phyloP scores from a whole-genome alignment of 2,113 vertebrate species.

The Poicephalus gulielmi region DNA sequence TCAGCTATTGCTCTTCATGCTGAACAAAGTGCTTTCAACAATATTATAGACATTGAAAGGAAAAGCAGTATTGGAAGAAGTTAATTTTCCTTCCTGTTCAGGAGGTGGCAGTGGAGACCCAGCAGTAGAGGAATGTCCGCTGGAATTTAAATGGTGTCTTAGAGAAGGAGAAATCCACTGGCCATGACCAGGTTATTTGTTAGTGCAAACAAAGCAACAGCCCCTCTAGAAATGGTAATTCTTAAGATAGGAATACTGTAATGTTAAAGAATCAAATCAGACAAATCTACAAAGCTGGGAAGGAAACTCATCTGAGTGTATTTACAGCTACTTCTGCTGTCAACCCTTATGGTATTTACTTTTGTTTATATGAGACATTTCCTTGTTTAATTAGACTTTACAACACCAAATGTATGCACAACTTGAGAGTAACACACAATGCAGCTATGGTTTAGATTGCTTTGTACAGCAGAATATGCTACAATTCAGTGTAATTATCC shows the following conservation, averaged over 20 bases:
- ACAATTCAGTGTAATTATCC: not conserved
- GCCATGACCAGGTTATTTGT: not conserved
- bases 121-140: not conserved
- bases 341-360: not conserved
- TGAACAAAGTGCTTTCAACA: not conserved
- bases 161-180: not conserved
- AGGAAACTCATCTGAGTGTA: not conserved
- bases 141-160: not conserved
- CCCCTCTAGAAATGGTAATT: not conserved
- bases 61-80: not conserved
- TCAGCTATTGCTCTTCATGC: not conserved
- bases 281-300: not conserved
- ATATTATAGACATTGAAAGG: not conserved
- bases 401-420: not conserved
- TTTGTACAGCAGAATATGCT: not conserved
- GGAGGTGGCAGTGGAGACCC: constrained; percentile 61
- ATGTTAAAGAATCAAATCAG: not conserved
- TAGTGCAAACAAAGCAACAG: not conserved
- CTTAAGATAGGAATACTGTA: not conserved
- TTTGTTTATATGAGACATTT: not conserved
- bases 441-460: not conserved
- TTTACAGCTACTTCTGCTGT: not conserved
- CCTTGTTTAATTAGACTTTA: constrained; percentile 11
- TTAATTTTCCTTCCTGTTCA: constrained; percentile 21
- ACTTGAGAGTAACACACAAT: not conserved